A percentile compares a stretch with the other conserved stretches of the same genome.
These are phyloP conservation scores for Neotoma lepida DNA, from an alignment of 2,113 vertebrate species.

Conservation along the genomic window DNA sequence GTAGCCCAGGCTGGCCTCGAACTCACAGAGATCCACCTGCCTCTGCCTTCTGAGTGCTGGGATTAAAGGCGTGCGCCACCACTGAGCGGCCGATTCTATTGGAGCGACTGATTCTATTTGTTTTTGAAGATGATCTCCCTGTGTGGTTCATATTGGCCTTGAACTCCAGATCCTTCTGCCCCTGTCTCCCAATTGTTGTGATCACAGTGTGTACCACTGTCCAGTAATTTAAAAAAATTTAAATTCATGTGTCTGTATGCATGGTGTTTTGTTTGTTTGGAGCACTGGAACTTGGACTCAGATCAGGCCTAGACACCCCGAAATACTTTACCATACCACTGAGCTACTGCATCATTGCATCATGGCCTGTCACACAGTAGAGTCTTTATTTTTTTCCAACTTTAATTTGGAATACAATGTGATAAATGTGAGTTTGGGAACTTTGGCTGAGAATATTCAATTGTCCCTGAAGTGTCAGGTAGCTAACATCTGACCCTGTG, in stretches of 20 bases:
- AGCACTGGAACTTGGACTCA: no score
- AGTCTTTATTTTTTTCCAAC: neutral
- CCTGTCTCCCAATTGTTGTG: neutral
- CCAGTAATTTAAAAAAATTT: neutral
- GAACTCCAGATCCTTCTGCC: neutral
- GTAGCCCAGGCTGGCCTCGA: no score
- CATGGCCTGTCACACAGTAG: neutral
- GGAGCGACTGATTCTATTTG: no score
- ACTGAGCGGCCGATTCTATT: no score
- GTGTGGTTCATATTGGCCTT: neutral
- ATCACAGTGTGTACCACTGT: neutral
- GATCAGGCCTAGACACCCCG: neutral
- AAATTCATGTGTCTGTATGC: neutral
- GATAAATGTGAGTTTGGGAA: neutral
- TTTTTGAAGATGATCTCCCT: neutral
- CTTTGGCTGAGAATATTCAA: neutral
- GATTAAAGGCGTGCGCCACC: no score
- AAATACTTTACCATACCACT: neutral
- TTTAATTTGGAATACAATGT: neutral
- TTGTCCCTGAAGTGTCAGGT: neutral
- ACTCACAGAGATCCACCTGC: no score
- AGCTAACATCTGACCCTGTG: neutral
- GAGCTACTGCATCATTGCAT: neutral
- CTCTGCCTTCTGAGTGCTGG: no score
- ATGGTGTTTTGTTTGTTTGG: neutral